Evolutionary conservation across 2,113 vertebrate genomes (phyloP), one percentile per base, ranked within the genome.

Genomic region (Catharus fuscescens): DNA sequence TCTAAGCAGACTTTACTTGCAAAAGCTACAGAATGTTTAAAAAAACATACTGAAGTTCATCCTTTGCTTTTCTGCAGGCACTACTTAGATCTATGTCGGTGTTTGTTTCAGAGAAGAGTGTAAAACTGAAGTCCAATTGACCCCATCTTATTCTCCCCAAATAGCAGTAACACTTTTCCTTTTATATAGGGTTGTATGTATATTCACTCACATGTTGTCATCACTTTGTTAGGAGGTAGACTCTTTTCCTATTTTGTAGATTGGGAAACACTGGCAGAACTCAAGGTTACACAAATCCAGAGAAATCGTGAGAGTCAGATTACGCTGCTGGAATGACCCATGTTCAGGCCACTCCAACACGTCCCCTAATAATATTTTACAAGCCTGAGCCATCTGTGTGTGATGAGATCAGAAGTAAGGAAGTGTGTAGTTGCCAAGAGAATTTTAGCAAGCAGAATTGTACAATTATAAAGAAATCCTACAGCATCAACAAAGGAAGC

Each of bases 341-440:
- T 86, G 88, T 74, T 93, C 91, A 95, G 90, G 95, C 95, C 92
- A 89, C 95, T 96, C 90, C 83, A 96, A 80, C 93, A 92, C 31
- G 10, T 97, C 89, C 90, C 84, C 94, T 93, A 96, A 96, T 94
- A 96, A 92, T 84, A 95, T 95, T 96, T 96, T 96, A 91, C 92
- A 96, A 96, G 93, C 71, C 80, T 90, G 86, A 96, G 86, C 95
- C 95, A 96, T 95, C 92, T 97, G 90, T 95, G 90, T 90, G 80
- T 94, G 96, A 96, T 97, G 95, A 96, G 95, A 96, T 97, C 96
- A 97, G 96, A 95, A 95, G 82, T 94, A 92, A 96, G 85, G 94
- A 96, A 95, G 94, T 94, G 81, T 90, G 85, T 77, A 94, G 90
- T 88, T 97, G 95, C 95, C 95, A 97, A 93, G 95, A 96, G 93